Conservation (phyloP, 2,797 vertebrate species). For the Trematomus bernacchii region DNA sequence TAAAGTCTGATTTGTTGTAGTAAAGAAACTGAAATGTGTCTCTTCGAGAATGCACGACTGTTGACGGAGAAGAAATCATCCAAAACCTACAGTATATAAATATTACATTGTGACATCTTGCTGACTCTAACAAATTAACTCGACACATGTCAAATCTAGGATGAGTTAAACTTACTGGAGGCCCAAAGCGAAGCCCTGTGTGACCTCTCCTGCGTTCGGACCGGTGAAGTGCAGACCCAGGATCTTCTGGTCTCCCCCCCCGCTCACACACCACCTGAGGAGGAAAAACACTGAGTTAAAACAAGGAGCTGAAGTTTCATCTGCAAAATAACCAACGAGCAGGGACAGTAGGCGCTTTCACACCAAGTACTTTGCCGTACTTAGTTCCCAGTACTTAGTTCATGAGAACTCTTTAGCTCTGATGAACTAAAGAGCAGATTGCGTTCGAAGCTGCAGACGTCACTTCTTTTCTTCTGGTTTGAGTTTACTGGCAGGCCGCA, state of each 20-base stretch:
- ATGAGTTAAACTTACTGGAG: constrained; percentile 88
- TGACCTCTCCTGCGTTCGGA: constrained; percentile 95
- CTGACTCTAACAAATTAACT: neutral
- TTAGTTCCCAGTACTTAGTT: too few relatives aligned
- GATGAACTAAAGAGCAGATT: too few relatives aligned
- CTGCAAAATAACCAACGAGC: neutral
- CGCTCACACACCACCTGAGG: constrained; percentile 93
- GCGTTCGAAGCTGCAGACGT: too few relatives aligned
- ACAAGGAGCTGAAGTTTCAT: neutral
- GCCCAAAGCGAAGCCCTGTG: constrained; percentile 94
- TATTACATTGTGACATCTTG: neutral
- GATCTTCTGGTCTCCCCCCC: constrained; percentile 86
- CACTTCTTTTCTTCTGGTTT: too few relatives aligned
- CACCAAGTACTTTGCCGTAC: too few relatives aligned
- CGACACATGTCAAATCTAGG: neutral
- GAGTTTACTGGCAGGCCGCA: too few relatives aligned
- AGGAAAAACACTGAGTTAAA: neutral
- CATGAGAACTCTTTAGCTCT: too few relatives aligned
- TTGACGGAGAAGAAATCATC: neutral
- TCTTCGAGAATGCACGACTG: neutral
- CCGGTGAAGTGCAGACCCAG: constrained; percentile 96
- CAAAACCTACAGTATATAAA: neutral
- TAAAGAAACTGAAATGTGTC: neutral
- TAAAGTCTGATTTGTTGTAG: neutral
- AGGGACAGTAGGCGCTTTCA: neutral